Evolutionary conservation across 2,797 vertebrate genomes (phyloP).

Genomic region (Melanotaenia trifasciata): DNA sequence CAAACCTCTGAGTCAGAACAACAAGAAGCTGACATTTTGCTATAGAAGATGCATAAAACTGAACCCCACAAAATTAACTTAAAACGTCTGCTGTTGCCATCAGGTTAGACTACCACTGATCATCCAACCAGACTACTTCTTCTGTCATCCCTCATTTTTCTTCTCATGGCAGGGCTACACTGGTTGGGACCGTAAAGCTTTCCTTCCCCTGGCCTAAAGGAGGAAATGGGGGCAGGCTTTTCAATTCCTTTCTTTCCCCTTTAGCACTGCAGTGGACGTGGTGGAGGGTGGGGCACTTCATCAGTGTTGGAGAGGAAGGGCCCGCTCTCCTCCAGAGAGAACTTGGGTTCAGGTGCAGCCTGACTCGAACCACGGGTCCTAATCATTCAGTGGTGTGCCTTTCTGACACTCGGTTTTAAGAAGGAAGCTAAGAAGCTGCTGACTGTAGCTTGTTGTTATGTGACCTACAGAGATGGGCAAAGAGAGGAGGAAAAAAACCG

Average conservation of each 20-base stretch:
- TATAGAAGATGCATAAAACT: slow-evolving; percentile 80
- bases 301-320: slow-evolving; percentile 1
- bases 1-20: neutral
- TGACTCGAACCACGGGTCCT: slow-evolving; percentile 47
- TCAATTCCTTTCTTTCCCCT: slow-evolving; percentile 27
- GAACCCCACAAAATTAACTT: slow-evolving; percentile 88
- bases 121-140: slow-evolving; percentile 72
- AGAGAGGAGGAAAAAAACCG: slow-evolving; percentile 84
- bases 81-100: slow-evolving; percentile 67
- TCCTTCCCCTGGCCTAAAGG: slow-evolving; percentile 22
- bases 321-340: slow-evolving; percentile 38
- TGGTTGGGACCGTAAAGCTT: slow-evolving; percentile 14
- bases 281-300: slow-evolving; percentile 27
- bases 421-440: slow-evolving; percentile 90
- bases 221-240: slow-evolving; percentile 28
- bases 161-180: slow-evolving; percentile 24
- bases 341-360: slow-evolving; percentile 41
- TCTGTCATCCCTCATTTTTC: slow-evolving; percentile 32
- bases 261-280: slow-evolving; percentile 41
- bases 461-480: slow-evolving; percentile 91
- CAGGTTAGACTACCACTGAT: slow-evolving; percentile 22
- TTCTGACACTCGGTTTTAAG: slow-evolving; percentile 71
- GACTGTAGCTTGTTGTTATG: slow-evolving; percentile 99
- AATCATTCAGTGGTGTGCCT: slow-evolving; percentile 52
- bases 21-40: slow-evolving; percentile 84